phyloP scores from a whole-genome alignment of 2,888 invertebrate species.

The Perithous albicinctus region DNA sequence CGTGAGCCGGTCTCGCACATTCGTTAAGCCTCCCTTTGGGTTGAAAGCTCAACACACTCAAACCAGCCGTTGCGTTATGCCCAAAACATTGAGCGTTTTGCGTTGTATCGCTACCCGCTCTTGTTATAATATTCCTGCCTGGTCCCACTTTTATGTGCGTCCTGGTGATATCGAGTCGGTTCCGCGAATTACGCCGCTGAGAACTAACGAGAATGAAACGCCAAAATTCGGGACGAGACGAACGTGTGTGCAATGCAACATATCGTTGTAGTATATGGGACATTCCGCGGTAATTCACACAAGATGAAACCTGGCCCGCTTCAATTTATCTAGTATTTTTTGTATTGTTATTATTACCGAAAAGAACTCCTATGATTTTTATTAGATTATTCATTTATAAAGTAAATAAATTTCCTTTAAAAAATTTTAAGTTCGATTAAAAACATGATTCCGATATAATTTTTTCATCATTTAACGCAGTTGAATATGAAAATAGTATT shows the following conservation, averaged over 20 bases:
- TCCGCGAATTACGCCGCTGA: constrained; percentile 43
- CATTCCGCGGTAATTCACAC: too few species aligned
- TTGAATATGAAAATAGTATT: too few species aligned
- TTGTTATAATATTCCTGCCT: constrained; percentile 26
- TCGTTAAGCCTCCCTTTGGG: constrained; percentile 67
- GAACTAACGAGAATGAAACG: constrained; percentile 45
- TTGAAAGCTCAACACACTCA: constrained; percentile 31
- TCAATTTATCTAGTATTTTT: too few species aligned
- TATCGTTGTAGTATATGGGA: too few species aligned
- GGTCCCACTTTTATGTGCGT: constrained; percentile 32
- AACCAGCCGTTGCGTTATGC: not conserved
- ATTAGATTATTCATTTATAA: too few species aligned
- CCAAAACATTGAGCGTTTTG: constrained; percentile 27
- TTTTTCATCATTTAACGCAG: too few species aligned
- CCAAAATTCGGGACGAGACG: constrained; percentile 32
- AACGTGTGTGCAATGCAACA: not conserved
- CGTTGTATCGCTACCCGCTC: not conserved
- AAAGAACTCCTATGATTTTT: too few species aligned
- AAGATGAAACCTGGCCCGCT: too few species aligned
- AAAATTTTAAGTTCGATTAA: too few species aligned
- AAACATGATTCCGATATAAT: too few species aligned
- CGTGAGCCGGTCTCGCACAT: constrained; percentile 70
- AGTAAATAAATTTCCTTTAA: too few species aligned
- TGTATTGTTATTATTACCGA: too few species aligned
- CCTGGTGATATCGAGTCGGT: constrained; percentile 33